Conservation (phyloP, 2,888 invertebrate genomes). For the Nephrotoma guestfalica region DNA sequence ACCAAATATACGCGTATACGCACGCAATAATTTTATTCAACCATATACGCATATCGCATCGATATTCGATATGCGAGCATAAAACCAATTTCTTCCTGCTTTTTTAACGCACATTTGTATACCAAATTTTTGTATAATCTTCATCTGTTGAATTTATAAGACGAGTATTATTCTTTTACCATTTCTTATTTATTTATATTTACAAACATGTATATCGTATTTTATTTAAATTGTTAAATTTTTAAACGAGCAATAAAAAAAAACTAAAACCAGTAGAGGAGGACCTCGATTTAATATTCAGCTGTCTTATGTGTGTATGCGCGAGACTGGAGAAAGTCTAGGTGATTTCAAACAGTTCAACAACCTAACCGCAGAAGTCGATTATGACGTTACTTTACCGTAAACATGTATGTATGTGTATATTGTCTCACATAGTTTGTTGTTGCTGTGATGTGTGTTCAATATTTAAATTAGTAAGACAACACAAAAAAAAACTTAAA, state of each 20-base stretch:
- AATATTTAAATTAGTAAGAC: background rate
- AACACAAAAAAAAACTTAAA: background rate
- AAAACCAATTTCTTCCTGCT: background rate
- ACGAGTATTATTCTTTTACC: background rate
- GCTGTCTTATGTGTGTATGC: constrained; percentile 8
- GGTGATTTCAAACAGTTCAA: constrained; percentile 14
- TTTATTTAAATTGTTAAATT: background rate
- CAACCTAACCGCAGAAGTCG: constrained; percentile 11
- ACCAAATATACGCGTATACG: background rate
- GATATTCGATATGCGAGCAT: background rate
- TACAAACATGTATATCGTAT: background rate
- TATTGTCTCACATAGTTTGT: background rate
- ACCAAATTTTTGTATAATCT: background rate
- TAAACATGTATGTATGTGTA: background rate
- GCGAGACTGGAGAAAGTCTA: constrained; percentile 19
- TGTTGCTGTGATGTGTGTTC: background rate
- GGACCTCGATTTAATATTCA: constrained; percentile 16
- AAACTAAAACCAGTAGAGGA: constrained; percentile 2
- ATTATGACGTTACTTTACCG: background rate
- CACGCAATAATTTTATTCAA: background rate
- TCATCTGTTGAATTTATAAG: background rate
- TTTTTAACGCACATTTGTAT: background rate
- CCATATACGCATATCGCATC: background rate
- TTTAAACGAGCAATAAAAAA: background rate
- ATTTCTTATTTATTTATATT: background rate